phyloP scores from a whole-genome alignment of 1,140 invertebrate species.

The Cephus cinctus region DNA sequence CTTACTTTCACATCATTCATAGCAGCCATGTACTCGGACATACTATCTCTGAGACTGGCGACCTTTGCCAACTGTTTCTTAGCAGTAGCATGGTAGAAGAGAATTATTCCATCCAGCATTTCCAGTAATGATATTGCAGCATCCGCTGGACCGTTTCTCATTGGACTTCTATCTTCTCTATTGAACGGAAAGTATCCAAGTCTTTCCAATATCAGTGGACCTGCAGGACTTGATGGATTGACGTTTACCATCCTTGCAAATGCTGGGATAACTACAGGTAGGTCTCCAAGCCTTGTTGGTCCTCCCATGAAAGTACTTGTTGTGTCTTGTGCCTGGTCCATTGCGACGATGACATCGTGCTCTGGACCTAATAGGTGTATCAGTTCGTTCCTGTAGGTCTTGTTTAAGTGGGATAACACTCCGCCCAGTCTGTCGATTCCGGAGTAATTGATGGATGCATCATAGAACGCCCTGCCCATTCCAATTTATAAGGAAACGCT shows the following conservation, averaged over 20 bases:
- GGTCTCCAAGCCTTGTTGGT: conserved; percentile 26
- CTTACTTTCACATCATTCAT: conserved; percentile 56
- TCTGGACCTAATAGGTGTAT: conserved; percentile 49
- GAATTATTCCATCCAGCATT: conserved; percentile 67
- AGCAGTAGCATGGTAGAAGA: conserved; percentile 68
- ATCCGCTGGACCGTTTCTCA: conserved; percentile 48
- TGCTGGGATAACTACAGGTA: conserved; percentile 33
- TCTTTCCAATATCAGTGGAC: conserved; percentile 35
- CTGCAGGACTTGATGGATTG: conserved; percentile 23
- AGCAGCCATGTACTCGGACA: conserved; percentile 60
- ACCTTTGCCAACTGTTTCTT: conserved; percentile 74
- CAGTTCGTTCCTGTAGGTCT: conserved; percentile 60
- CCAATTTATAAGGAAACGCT: conserved; percentile 26
- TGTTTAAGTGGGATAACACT: conserved; percentile 67
- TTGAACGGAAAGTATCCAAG: conserved; percentile 37
- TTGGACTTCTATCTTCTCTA: conserved; percentile 32
- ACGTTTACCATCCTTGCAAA: conserved; percentile 36
- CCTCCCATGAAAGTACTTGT: conserved; percentile 20
- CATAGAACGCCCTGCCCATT: conserved; percentile 57
- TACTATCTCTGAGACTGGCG: conserved; percentile 56
- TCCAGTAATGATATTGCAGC: conserved; percentile 56
- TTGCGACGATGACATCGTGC: conserved; percentile 45
- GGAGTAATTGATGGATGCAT: conserved; percentile 64
- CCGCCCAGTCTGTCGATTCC: conserved; percentile 72
- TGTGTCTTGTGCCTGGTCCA: conserved; percentile 38